Percentiles rank a stretch among this genome's conserved stretches.
These are phyloP conservation scores for Silurus lanzhouensis DNA, from an alignment of 2,797 vertebrate genomes.

Conservation along the genomic window DNA sequence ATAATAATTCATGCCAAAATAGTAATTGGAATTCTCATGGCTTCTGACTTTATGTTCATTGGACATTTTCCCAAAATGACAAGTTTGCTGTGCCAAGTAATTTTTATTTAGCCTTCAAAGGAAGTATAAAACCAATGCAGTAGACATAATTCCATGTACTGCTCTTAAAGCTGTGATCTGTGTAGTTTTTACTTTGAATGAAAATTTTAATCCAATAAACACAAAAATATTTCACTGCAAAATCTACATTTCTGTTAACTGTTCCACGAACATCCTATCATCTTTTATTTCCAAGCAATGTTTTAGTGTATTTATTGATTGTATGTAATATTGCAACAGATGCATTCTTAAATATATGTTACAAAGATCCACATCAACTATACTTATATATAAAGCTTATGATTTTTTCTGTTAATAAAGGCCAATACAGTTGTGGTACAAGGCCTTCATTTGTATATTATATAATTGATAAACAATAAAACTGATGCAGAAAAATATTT, in stretches of 20 bases:
- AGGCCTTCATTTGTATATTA: neutral
- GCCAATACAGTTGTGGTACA: neutral
- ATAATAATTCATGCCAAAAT: neutral
- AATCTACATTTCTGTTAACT: neutral
- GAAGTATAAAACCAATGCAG: neutral
- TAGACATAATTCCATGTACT: neutral
- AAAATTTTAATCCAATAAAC: neutral
- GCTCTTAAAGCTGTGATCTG: neutral
- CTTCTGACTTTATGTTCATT: conserved; percentile 1
- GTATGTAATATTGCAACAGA: neutral
- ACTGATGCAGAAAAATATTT: neutral
- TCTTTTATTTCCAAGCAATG: neutral
- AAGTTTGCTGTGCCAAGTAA: neutral
- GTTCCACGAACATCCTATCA: neutral
- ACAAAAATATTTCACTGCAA: neutral
- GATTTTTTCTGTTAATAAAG: neutral
- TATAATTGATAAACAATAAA: neutral
- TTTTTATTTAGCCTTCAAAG: conserved; percentile 1
- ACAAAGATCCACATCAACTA: neutral
- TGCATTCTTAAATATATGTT: neutral
- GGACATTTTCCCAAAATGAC: neutral
- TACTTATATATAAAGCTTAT: no score
- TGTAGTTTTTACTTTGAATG: neutral
- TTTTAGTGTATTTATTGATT: no score
- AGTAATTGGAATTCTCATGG: neutral